These are phyloP conservation scores for Orthonevra nobilis DNA, from an alignment of 2,888 invertebrate genomes.

Conservation along the genomic window DNA sequence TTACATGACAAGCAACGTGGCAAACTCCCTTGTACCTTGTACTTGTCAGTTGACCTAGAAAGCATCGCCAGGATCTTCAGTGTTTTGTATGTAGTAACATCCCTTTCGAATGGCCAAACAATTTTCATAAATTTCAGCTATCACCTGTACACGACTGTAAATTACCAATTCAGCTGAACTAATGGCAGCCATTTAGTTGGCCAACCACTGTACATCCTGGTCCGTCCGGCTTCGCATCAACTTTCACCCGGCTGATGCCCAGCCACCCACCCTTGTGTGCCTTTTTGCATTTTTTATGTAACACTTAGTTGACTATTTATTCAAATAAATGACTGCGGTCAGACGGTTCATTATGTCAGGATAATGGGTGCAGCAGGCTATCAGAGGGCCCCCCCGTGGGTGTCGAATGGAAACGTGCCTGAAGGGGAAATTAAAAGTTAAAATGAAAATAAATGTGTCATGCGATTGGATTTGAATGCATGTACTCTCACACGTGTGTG, in stretches of 20 bases:
- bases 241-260: no score
- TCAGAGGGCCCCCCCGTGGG: neutral
- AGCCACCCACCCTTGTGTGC: no score
- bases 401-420: neutral
- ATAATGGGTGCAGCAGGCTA: slow-evolving; percentile 26
- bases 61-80: no score
- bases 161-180: slow-evolving; percentile 53
- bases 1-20: no score
- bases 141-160: slow-evolving; percentile 55
- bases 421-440: slow-evolving; percentile 28
- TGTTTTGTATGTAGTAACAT: no score
- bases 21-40: no score
- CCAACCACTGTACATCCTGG: slow-evolving; percentile 3
- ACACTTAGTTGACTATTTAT: slow-evolving; percentile 57
- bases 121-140: slow-evolving; percentile 56
- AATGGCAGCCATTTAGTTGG: slow-evolving; percentile 48
- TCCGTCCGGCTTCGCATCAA: neutral
- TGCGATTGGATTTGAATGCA: slow-evolving; percentile 32
- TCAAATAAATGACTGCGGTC: slow-evolving; percentile 52
- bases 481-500: no score
- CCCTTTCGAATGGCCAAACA: slow-evolving; percentile 40
- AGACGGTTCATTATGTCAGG: slow-evolving; percentile 46
- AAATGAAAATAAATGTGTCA: slow-evolving; percentile 42
- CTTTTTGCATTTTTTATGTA: slow-evolving; percentile 40
- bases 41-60: no score